phyloP scores from a whole-genome alignment of 2,797 vertebrate species.

The Alcedo atthis region DNA sequence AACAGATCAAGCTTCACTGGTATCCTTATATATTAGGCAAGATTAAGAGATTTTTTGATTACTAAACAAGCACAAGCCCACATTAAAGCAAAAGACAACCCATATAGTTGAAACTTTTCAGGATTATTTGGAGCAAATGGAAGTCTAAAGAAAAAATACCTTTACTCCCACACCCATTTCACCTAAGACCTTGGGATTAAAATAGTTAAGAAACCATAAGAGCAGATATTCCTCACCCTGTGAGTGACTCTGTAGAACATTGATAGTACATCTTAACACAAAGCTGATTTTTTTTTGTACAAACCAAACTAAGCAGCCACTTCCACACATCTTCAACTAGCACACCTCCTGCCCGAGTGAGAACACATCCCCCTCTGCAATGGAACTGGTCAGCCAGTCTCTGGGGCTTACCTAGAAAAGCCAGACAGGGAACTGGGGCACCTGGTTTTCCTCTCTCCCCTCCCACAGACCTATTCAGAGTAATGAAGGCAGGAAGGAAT shows the following conservation, averaged over 20 bases:
- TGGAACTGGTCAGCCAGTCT: background rate
- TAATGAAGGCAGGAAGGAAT: background rate
- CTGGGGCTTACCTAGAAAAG: background rate
- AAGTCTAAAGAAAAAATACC: background rate
- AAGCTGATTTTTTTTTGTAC: background rate
- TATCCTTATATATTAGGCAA: background rate
- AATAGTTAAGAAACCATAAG: background rate
- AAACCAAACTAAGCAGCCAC: background rate
- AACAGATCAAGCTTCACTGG: background rate
- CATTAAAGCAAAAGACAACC: background rate
- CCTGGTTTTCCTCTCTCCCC: background rate
- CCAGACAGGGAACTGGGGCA: background rate
- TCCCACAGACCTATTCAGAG: background rate
- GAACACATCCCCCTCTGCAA: background rate
- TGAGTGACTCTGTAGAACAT: background rate
- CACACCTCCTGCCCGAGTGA: background rate
- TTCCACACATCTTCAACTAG: background rate
- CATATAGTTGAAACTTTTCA: background rate
- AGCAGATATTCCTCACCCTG: background rate
- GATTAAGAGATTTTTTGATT: background rate
- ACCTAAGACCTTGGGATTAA: background rate
- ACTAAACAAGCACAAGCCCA: background rate
- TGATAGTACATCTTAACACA: background rate
- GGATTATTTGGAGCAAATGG: background rate
- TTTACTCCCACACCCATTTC: background rate